A percentile compares a stretch with the other conserved stretches of the same genome.
Conservation (phyloP, 2,113 vertebrate species). For the Barbus barbus region DNA sequence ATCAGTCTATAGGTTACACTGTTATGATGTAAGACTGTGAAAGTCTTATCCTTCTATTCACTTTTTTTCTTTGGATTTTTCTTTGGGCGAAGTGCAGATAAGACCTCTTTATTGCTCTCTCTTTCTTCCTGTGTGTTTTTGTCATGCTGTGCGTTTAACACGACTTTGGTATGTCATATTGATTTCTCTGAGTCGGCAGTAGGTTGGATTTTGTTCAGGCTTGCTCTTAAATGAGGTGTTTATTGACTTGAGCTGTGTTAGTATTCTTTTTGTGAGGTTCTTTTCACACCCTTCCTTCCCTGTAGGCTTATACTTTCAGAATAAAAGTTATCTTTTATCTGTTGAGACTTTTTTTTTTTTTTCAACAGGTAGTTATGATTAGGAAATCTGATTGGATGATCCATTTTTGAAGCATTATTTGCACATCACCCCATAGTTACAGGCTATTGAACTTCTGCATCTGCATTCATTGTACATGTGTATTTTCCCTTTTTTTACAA, state of each 20-base stretch:
- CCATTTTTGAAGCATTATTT: not conserved
- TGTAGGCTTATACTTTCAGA: not conserved
- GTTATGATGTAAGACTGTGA: slow-evolving; percentile 24
- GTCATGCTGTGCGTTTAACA: slow-evolving; percentile 25
- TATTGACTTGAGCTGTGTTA: slow-evolving; percentile 15
- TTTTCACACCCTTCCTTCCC: slow-evolving; percentile 8
- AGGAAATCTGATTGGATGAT: not conserved
- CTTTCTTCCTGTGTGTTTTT: slow-evolving; percentile 11
- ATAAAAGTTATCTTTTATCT: not conserved
- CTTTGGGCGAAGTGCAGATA: not conserved
- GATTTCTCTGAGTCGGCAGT: slow-evolving; percentile 23
- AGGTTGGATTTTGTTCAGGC: slow-evolving; percentile 30
- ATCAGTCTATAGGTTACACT: not conserved
- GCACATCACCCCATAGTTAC: no score
- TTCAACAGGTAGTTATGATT: not conserved
- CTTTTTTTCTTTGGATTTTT: slow-evolving; percentile 9
- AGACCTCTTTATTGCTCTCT: not conserved
- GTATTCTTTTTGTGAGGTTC: not conserved
- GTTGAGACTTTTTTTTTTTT: not conserved
- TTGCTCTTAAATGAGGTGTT: slow-evolving; percentile 21
- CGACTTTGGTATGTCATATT: slow-evolving; percentile 27
- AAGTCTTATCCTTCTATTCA: slow-evolving; percentile 15
- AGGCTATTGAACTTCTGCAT: no score
- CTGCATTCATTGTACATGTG: not conserved
- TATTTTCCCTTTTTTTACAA: not conserved